Base-by-base conservation (phyloP, 2,797 vertebrate species). In the Brachymystax lenok region DNA sequence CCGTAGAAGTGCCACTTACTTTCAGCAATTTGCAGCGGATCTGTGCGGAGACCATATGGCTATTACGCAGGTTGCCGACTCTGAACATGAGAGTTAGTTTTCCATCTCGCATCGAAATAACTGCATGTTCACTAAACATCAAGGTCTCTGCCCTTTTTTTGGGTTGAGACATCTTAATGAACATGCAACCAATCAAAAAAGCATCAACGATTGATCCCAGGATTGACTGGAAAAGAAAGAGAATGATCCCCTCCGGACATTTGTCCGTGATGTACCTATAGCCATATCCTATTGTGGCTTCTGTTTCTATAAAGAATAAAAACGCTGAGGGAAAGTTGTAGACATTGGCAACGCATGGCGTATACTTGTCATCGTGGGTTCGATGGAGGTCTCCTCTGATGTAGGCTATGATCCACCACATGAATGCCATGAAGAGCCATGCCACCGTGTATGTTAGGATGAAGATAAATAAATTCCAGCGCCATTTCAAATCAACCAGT, bases 121-220 rank as follows among this genome's bases (percentile, higher is more conserved):
- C 98, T 1, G 98, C 97, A 73, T 98, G 95, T 87, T 99, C 97
- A 72, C 98, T 99, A 86, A 99, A 99, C 98, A 99, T 99, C 77
- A 99, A 87, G 4, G 98, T 99, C 94, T 99, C 98, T 0, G 98
- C 98, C 88, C 98, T 86, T 84, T 99, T 99, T 93, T 99, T 99
- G 86, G 98, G 98, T 91, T 99, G 98, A 33, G 98, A 99, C 98
- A 99, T 99, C 94, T 99, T 99, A 91, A 99, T 99, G 86, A 99
- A 99, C 97, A 99, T 99, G 92, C 98, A 99, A 85, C 98, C 98
- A 82, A 99, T 98, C 87, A 99, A 90, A 88, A 99, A 99, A 66
- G 97, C 98, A 79, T 99, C 98, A 84, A 99, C 98, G 82, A 99
- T 98, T 86, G 98, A 99, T 56, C 98, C 98, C 33, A 99, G 94